A percentile compares a stretch with the other conserved stretches of the same genome.
Evolutionary conservation across 2,888 invertebrate genomes (phyloP).

Genomic region (Melanotus villosus): DNA sequence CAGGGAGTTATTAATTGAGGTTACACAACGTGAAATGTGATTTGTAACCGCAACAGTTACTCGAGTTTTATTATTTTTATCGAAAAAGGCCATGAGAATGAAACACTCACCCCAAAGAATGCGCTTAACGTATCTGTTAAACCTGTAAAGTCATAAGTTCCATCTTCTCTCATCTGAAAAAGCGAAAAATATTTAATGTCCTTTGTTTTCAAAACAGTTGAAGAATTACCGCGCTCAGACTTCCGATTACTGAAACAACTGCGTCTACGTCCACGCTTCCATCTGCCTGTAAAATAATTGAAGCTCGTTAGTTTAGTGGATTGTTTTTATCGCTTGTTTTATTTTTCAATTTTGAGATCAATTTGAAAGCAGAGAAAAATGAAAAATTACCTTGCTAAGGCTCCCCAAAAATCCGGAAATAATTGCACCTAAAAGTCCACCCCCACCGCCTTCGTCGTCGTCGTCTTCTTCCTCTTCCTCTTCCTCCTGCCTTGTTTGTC

Average conservation of each 20-base stretch:
- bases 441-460: constrained; percentile 62
- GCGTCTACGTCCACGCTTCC: constrained; percentile 67
- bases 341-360: neutral
- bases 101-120: constrained; percentile 60
- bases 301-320: no score
- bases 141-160: constrained; percentile 65
- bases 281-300: constrained; percentile 62
- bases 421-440: constrained; percentile 63
- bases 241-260: constrained; percentile 65
- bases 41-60: constrained; percentile 5
- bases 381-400: constrained; percentile 61
- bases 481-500: constrained; percentile 30
- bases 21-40: constrained; percentile 18
- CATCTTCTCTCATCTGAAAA: constrained; percentile 65
- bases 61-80: constrained; percentile 17
- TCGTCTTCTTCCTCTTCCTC: constrained; percentile 46
- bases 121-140: constrained; percentile 61
- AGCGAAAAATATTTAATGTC: constrained; percentile 1
- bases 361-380: neutral
- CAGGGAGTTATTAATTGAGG: constrained; percentile 15
- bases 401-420: constrained; percentile 66
- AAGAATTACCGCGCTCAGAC: constrained; percentile 66
- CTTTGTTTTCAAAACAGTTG: neutral
- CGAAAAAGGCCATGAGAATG: constrained; percentile 4
- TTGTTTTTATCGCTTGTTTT: no score